Evolutionary conservation across 1,140 invertebrate species (phyloP).

Genomic region (Helicorthomorpha holstii): DNA sequence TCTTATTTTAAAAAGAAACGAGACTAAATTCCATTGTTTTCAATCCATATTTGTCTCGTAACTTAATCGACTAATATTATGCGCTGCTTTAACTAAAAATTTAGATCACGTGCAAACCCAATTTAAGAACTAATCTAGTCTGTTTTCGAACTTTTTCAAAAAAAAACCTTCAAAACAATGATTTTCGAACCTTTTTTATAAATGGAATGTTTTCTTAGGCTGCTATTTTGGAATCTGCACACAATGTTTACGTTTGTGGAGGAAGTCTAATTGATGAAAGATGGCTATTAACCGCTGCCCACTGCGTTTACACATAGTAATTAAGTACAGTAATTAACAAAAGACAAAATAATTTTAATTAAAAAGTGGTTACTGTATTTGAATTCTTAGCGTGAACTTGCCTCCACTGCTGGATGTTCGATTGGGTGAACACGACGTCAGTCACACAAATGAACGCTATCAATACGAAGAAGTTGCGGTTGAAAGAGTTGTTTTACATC

Average conservation of each 20-base stretch:
- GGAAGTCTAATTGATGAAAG: slow-evolving; percentile 33
- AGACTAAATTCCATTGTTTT: too few relatives aligned
- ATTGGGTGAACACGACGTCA: slow-evolving; percentile 33
- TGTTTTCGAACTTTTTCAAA: too few relatives aligned
- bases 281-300: slow-evolving; percentile 40
- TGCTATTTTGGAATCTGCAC: slow-evolving; percentile 26
- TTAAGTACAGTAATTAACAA: neutral
- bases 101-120: too few relatives aligned
- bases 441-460: slow-evolving; percentile 15
- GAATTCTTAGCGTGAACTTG: neutral
- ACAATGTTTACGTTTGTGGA: slow-evolving; percentile 34
- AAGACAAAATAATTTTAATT: neutral
- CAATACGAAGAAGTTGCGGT: slow-evolving; percentile 19
- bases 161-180: too few relatives aligned
- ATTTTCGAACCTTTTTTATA: too few relatives aligned
- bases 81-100: too few relatives aligned
- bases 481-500: slow-evolving; percentile 6
- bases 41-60: too few relatives aligned
- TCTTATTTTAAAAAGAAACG: too few relatives aligned
- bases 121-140: too few relatives aligned
- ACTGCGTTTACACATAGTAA: slow-evolving; percentile 34
- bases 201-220: slow-evolving; percentile 18
- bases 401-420: slow-evolving; percentile 23
- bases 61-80: too few relatives aligned
- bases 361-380: neutral